Conservation (phyloP, 2,888 invertebrate genomes). For the Calliphora vomitoria region DNA sequence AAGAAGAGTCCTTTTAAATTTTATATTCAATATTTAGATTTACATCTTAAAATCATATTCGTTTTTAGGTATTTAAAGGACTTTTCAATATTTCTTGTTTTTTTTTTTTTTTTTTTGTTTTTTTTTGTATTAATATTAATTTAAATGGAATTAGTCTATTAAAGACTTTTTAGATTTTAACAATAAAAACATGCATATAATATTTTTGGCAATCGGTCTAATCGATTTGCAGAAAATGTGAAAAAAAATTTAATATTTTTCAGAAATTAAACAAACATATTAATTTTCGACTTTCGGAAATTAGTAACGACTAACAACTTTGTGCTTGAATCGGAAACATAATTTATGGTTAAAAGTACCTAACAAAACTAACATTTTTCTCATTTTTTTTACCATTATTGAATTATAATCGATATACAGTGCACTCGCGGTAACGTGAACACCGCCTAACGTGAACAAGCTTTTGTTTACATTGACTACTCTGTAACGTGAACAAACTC, state of each 20-base stretch:
- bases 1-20: conserved; percentile 21
- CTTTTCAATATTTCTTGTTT: conserved; percentile 3
- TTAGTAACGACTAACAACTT: too few relatives aligned
- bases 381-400: too few relatives aligned
- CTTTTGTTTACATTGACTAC: too few relatives aligned
- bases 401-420: too few relatives aligned
- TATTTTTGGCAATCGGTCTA: neutral
- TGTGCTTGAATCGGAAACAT: too few relatives aligned
- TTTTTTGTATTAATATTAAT: neutral
- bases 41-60: neutral
- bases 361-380: too few relatives aligned
- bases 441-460: too few relatives aligned
- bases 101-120: neutral
- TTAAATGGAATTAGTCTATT: conserved; percentile 22
- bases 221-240: neutral
- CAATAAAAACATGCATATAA: neutral
- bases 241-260: conserved; percentile 5
- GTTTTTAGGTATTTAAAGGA: conserved; percentile 12
- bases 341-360: too few relatives aligned
- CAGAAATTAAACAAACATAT: conserved; percentile 3
- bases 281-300: neutral
- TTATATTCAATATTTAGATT: neutral
- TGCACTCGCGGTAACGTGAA: too few relatives aligned
- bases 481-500: too few relatives aligned
- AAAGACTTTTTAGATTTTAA: conserved; percentile 42